A percentile compares a stretch with the other conserved stretches of the same genome.
Conservation (phyloP, 2,797 vertebrate species). For the Hybognathus amarus region DNA sequence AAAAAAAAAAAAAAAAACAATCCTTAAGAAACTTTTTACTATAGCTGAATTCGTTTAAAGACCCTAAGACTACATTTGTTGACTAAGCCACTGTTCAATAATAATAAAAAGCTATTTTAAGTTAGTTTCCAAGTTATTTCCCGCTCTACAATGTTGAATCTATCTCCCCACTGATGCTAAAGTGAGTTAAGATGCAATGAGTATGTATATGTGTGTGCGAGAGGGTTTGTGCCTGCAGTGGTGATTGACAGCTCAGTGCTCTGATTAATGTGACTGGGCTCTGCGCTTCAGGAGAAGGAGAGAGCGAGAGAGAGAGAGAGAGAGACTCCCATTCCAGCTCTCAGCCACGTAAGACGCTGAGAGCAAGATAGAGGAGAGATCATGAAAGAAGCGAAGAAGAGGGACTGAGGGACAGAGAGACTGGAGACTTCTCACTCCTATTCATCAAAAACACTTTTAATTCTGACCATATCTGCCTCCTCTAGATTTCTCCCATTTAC, state of each 20-base stretch:
- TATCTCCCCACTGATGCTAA: not conserved
- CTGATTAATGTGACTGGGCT: conserved; percentile 43
- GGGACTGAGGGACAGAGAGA: conserved; percentile 39
- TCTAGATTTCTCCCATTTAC: conserved; percentile 59
- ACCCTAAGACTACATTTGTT: too few relatives aligned
- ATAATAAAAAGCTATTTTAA: too few relatives aligned
- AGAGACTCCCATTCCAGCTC: conserved; percentile 9
- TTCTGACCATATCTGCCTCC: conserved; percentile 55
- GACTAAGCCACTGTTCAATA: too few relatives aligned
- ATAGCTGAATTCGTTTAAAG: too few relatives aligned
- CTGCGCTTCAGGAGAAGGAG: conserved; percentile 8
- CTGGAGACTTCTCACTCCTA: conserved; percentile 42
- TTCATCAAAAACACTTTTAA: conserved; percentile 62
- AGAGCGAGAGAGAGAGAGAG: not conserved
- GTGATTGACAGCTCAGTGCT: conserved; percentile 43
- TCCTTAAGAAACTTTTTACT: too few relatives aligned
- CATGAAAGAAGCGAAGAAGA: conserved; percentile 15
- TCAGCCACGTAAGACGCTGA: conserved; percentile 22
- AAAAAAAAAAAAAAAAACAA: too few relatives aligned
- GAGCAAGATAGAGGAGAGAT: conserved; percentile 25
- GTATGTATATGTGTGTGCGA: conserved; percentile 25
- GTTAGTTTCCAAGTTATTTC: not conserved
- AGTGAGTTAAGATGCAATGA: conserved; percentile 1
- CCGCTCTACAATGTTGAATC: not conserved
- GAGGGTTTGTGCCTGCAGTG: not conserved